These are phyloP conservation scores for Anas platyrhynchos DNA, from an alignment of 2,113 vertebrate genomes.

Conservation along the genomic window DNA sequence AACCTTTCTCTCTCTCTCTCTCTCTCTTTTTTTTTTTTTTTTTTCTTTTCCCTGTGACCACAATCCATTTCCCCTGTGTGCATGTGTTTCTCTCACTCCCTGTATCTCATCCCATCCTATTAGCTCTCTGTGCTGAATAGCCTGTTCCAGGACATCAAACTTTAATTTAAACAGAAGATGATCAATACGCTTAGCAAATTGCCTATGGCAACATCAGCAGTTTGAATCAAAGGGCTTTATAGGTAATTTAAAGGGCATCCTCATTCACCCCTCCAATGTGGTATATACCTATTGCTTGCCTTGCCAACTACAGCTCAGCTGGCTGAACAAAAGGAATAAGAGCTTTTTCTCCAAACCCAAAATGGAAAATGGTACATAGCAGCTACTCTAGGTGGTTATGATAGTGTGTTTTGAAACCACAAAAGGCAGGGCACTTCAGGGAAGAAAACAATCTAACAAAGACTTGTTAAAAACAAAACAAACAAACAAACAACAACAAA, in stretches of 20 bases:
- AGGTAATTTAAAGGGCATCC: constrained; percentile 79
- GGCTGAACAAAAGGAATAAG: neutral
- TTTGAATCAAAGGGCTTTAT: constrained; percentile 80
- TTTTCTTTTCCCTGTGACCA: constrained; percentile 62
- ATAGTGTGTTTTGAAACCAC: neutral
- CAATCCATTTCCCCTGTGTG: constrained; percentile 73
- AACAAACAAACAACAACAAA: too few species aligned
- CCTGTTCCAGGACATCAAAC: constrained; percentile 83
- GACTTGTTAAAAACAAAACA: neutral
- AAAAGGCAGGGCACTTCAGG: constrained; percentile 25
- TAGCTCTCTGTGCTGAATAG: constrained; percentile 70
- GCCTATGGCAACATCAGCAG: constrained; percentile 78
- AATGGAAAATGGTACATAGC: neutral
- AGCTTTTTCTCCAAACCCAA: neutral
- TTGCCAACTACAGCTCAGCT: neutral
- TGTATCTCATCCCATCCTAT: constrained; percentile 74
- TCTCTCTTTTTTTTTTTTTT: neutral
- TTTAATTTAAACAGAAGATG: constrained; percentile 85
- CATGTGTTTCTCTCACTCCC: constrained; percentile 54
- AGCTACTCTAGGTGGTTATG: neutral
- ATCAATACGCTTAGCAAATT: constrained; percentile 85
- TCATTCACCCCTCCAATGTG: constrained; percentile 63
- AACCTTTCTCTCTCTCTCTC: neutral
- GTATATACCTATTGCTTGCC: constrained; percentile 35
- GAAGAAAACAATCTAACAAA: neutral